Base-by-base conservation (phyloP, 2,888 invertebrate genomes). In the Agrotis exclamationis region DNA sequence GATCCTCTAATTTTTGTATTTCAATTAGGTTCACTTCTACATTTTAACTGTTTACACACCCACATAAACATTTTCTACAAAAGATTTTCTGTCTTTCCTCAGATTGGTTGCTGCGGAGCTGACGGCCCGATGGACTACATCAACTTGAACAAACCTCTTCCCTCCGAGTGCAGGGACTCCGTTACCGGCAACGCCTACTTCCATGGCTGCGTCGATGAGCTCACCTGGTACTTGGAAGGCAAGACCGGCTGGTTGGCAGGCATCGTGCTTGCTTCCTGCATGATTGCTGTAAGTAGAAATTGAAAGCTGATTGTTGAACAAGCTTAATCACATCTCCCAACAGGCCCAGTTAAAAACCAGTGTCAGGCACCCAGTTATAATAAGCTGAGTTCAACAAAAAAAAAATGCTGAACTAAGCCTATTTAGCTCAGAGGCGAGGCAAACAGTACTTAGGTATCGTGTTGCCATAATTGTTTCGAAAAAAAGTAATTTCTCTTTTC, bases 61-160 rank as follows among this genome's bases (percentile, higher is more conserved):
- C 39, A 9, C 39, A 1, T n/a, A n/a, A 1, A 33, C 39, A 20
- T 58, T 50, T 20, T 69, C 24, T 24, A 50, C 28, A 18, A 45
- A 13, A 9, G n/a, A 3, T 18, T n/a, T n/a, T 1, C 11, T 22
- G 2, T 11, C 16, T 50, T 11, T 28, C 53, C 80, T 16, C 85
- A 98, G 98, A 97, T 99, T 85, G 98, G 98, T 56, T 99, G 99
- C 92, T 99, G 99, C 87, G 99, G 99, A 18, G 98, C 99, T 0
- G 97, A 98, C 75, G 98, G 98, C 0, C 97, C 98, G 0, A 97
- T 97, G 94, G 99, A 99, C 93, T 99, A 98, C 94, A 96, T 98
- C 82, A 96, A 96, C 75, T 89, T 98, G 83, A 97, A 97, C 86
- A 98, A 98, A 87, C 98, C 98, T 0, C 91, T 99, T 67, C 99